Percentiles rank a stretch among this genome's conserved stretches.
Conservation (phyloP, 2,888 invertebrate species). For the Ormyrus thymus region DNA sequence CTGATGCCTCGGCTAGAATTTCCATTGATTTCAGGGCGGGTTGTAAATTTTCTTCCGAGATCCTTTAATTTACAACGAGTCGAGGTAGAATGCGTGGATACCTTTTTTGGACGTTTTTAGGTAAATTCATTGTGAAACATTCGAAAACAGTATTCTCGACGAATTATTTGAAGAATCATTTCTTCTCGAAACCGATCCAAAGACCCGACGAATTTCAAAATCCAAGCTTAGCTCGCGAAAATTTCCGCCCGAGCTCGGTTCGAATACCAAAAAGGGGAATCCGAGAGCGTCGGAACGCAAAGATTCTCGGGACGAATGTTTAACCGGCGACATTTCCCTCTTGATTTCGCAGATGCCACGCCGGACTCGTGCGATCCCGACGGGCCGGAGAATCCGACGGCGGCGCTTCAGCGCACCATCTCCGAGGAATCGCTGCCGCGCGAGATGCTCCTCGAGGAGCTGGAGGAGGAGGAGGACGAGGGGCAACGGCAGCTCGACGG, state of each 20-base stretch:
- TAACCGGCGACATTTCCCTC: slow-evolving; percentile 53
- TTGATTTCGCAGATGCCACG: slow-evolving; percentile 64
- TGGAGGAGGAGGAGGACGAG: slow-evolving; percentile 61
- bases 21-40: no score
- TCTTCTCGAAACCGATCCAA: no score
- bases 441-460: slow-evolving; percentile 67
- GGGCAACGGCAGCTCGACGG: slow-evolving; percentile 23
- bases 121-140: no score
- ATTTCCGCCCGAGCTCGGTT: not conserved
- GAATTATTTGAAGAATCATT: no score
- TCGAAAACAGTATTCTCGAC: no score
- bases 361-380: slow-evolving; percentile 47
- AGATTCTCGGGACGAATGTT: no score
- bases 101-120: no score
- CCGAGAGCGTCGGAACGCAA: not conserved
- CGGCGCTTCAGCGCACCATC: slow-evolving; percentile 65
- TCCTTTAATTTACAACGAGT: no score
- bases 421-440: slow-evolving; percentile 71
- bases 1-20: no score
- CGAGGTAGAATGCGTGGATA: no score
- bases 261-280: not conserved
- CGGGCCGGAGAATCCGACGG: slow-evolving; percentile 31
- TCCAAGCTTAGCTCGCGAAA: not conserved
- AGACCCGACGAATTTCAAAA: no score
- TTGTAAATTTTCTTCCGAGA: no score